phyloP scores from a whole-genome alignment of 1,140 invertebrate species.

The Calycopis cecrops region DNA sequence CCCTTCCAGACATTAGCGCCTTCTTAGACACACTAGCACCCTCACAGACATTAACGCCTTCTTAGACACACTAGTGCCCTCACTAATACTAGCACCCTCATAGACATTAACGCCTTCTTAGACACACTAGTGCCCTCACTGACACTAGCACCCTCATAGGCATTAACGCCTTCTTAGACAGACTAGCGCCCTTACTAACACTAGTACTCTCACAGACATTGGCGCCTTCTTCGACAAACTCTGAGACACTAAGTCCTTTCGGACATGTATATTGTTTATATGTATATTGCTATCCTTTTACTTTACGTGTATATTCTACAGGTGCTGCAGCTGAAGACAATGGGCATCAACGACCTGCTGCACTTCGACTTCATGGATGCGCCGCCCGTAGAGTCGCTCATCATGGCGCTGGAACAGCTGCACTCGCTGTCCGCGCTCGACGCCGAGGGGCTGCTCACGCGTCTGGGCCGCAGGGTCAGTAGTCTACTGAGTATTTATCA shows the following conservation, averaged over 20 bases:
- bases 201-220: no score
- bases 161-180: no score
- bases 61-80: slow-evolving; percentile 85
- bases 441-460: slow-evolving; percentile 95
- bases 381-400: slow-evolving; percentile 96
- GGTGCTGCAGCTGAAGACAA: slow-evolving; percentile 95
- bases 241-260: no score
- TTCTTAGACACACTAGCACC: no score
- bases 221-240: no score
- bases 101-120: not conserved
- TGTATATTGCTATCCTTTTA: not conserved
- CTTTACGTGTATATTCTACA: slow-evolving; percentile 26
- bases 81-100: not conserved
- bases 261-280: not conserved
- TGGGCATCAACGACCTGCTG: slow-evolving; percentile 99
- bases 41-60: no score
- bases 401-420: slow-evolving; percentile 97
- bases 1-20: no score
- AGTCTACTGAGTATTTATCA: slow-evolving; percentile 76
- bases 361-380: slow-evolving; percentile 99
- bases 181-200: no score
- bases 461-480: slow-evolving; percentile 89
- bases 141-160: not conserved
- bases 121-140: not conserved
- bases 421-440: slow-evolving; percentile 98